Base-by-base conservation (phyloP, 2,888 invertebrate species). In the Aspidiotus rigidus region DNA sequence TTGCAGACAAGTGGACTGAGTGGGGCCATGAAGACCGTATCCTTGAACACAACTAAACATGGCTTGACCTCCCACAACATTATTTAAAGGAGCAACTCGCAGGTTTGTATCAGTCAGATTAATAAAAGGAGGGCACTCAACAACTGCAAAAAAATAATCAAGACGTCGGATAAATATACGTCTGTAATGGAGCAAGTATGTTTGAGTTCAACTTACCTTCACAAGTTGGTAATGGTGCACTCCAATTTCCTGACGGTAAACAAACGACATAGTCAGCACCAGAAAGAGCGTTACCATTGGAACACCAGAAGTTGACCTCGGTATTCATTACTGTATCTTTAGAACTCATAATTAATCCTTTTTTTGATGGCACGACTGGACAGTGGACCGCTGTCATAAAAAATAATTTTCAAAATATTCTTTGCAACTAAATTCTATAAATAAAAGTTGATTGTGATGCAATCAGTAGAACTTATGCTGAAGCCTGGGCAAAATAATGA, bases 191-290 rank as follows among this genome's bases (percentile, higher is more conserved):
- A 28, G 1, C 5, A 28, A 28, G 28, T 28, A 28, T 5, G 28
- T 28, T 28, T 28, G 28, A 11, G n/a, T 3, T 62, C 16, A 41
- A 80, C 84, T 83, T 79, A 86, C 89, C 89, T 79, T 89, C 89
- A 77, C 91, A 91, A 59, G 88, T 85, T 8, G 91, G 91, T 72
- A 89, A 80, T 2, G 88, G 87, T 0, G 87, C 85, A 74, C 89
- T 90, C 92, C 92, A 92, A 77, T 90, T 90, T 40, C 90, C 90
- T 17, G 89, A 89, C 0, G 91, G 88, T n/a, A 89, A 79, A 77
- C 92, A 92, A 61, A 81, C 77, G 41, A 90, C 82, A 75, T 86
- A 85, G 5, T 85, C 83, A 2, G 88, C 83, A 7, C 92, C 92
- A 69, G 90, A 86, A 56, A 92, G 79, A 0, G 88, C 86, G 76